A percentile compares a stretch with the other conserved stretches of the same genome.
Conservation (phyloP, 2,797 vertebrate species). For the Pseudomugil gertrudae region DNA sequence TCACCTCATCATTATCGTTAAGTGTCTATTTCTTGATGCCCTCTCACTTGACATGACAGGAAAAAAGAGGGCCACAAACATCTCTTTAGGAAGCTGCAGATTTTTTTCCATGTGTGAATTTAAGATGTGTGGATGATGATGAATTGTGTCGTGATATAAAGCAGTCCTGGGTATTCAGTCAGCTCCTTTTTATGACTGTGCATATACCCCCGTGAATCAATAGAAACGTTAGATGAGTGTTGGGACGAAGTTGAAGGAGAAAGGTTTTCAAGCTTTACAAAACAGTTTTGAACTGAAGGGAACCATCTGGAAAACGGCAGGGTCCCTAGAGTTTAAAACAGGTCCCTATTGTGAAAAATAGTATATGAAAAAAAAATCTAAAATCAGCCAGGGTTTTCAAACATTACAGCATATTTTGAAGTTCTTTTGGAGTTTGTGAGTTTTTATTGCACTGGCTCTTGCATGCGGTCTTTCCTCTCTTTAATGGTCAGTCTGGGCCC, state of each 20-base stretch:
- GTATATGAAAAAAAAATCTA: conserved; percentile 68
- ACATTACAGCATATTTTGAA: conserved; percentile 85
- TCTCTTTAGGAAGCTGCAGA: conserved; percentile 42
- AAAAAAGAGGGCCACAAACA: conserved; percentile 56
- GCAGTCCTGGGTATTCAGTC: conserved; percentile 71
- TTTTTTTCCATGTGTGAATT: conserved; percentile 35
- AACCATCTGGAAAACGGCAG: conserved; percentile 85
- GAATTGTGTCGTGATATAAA: conserved; percentile 76
- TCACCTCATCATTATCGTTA: conserved; percentile 63
- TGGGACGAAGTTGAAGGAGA: conserved; percentile 59
- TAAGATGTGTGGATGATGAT: conserved; percentile 53
- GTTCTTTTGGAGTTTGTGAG: conserved; percentile 80
- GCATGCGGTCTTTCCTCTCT: conserved; percentile 78
- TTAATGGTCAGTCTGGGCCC: conserved; percentile 85
- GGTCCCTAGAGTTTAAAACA: conserved; percentile 75
- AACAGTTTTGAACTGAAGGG: conserved; percentile 75
- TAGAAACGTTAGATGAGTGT: conserved; percentile 74
- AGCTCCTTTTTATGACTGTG: conserved; percentile 66
- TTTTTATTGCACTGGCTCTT: conserved; percentile 84
- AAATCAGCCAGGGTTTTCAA: conserved; percentile 79
- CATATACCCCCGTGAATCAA: conserved; percentile 70
- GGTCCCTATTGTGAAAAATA: conserved; percentile 84
- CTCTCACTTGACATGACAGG: conserved; percentile 48
- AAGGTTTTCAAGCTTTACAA: conserved; percentile 71
- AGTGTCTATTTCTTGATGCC: conserved; percentile 57